Conservation (phyloP, 2,113 vertebrate species). For the Cardinalis cardinalis region DNA sequence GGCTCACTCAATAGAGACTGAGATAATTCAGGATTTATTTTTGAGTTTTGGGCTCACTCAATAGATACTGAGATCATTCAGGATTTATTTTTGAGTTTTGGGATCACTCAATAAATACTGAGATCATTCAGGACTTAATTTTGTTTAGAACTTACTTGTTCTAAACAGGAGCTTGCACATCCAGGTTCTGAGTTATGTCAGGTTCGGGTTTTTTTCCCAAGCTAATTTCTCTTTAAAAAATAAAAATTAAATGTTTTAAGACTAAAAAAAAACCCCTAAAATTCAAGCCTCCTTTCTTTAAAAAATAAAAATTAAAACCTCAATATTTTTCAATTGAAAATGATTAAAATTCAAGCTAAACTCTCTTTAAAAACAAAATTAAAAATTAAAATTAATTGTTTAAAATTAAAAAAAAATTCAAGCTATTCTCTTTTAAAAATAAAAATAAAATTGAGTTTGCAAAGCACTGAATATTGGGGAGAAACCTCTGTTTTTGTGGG, state of each 20-base stretch:
- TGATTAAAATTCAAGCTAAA: neutral
- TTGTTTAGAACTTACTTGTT: neutral
- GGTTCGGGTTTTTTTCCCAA: fast-evolving
- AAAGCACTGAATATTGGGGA: neutral
- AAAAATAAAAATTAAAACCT: neutral
- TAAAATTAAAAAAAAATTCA: neutral
- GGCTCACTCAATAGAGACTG: no score
- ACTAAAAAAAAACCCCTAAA: no score
- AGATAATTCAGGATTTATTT: no score
- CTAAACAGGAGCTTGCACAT: neutral
- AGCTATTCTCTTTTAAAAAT: neutral
- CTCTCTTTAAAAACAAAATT: neutral
- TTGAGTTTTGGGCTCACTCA: no score
- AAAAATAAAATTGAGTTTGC: neutral
- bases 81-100: no score
- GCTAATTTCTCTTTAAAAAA: neutral
- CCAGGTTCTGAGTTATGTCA: neutral
- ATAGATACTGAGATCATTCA: no score
- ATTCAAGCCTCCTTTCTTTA: neutral
- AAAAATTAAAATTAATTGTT: neutral
- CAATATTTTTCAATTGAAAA: neutral
- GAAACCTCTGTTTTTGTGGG: neutral
- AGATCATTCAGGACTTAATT: neutral
- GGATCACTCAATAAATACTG: no score
- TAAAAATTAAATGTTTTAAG: neutral